These are phyloP conservation scores for Mugil cephalus DNA, from an alignment of 2,113 vertebrate genomes.

Conservation along the genomic window DNA sequence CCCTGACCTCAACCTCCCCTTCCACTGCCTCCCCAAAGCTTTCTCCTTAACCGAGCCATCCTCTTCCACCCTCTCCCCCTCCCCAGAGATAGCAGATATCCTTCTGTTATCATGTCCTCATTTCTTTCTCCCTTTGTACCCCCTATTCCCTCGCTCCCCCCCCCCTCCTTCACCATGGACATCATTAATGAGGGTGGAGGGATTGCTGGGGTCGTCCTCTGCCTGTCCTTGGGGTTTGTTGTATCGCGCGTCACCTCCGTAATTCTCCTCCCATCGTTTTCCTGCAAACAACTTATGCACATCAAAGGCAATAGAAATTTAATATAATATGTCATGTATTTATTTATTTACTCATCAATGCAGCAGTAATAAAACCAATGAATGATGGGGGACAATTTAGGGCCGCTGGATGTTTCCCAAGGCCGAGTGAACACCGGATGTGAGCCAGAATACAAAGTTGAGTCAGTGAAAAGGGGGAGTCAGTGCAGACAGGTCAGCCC, in stretches of 20 bases:
- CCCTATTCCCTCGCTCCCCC: background rate
- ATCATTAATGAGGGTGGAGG: slow-evolving; percentile 34
- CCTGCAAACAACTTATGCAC: background rate
- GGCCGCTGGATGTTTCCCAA: slow-evolving; percentile 15
- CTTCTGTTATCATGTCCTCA: slow-evolving; percentile 29
- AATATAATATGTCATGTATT: slow-evolving; percentile 8
- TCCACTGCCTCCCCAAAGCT: slow-evolving; percentile 40
- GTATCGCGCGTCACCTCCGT: slow-evolving; percentile 2
- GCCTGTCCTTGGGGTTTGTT: slow-evolving; percentile 23
- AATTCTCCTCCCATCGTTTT: slow-evolving; percentile 40
- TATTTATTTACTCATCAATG: slow-evolving; percentile 31
- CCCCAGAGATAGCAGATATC: slow-evolving; percentile 50
- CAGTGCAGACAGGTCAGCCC: background rate
- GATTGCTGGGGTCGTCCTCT: slow-evolving; percentile 41
- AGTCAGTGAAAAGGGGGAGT: slow-evolving; percentile 11
- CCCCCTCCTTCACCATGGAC: background rate
- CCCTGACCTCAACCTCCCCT: slow-evolving; percentile 54
- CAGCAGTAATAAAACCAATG: slow-evolving; percentile 20
- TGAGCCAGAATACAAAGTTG: slow-evolving; percentile 28
- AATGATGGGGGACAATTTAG: slow-evolving; percentile 32
- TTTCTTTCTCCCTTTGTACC: background rate
- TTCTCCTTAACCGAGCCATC: slow-evolving; percentile 31
- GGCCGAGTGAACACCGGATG: slow-evolving; percentile 6
- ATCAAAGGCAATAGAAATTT: slow-evolving; percentile 24
- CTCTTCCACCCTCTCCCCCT: slow-evolving; percentile 22